Evolutionary conservation across 2,888 invertebrate genomes (phyloP).

Genomic region (Tridacna gigas): DNA sequence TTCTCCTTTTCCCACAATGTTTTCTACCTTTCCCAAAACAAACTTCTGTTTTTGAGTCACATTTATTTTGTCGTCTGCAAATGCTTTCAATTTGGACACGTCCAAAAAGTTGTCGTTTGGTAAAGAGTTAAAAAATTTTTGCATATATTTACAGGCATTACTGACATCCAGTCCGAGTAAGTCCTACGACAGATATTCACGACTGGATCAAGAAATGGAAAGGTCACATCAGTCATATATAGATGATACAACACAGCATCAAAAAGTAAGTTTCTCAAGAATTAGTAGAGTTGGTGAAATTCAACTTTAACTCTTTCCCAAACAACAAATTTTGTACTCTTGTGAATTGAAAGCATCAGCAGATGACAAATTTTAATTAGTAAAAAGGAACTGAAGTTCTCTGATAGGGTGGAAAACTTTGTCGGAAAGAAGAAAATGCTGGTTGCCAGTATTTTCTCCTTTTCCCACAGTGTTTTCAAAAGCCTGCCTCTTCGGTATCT

Average conservation of each 20-base stretch:
- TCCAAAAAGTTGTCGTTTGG: no score
- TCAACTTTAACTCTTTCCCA: background rate
- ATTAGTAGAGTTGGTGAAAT: no score
- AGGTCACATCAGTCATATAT: conserved; percentile 83
- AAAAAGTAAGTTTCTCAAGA: conserved; percentile 80
- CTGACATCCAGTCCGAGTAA: conserved; percentile 80
- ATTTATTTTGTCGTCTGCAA: no score
- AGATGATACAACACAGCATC: conserved; percentile 84
- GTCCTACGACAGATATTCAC: conserved; percentile 85
- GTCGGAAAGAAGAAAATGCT: background rate
- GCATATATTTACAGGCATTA: conserved; percentile 86
- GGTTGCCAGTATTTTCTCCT: background rate
- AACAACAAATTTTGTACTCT: no score
- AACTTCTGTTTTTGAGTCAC: no score
- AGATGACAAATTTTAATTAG: background rate
- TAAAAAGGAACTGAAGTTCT: background rate
- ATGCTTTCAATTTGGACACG: no score
- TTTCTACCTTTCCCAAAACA: no score
- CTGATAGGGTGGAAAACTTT: no score
- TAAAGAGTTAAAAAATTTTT: no score
- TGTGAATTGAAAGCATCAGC: no score
- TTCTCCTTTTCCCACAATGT: no score
- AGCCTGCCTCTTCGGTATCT: no score
- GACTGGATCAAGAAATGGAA: conserved; percentile 92
- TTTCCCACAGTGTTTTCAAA: background rate